Percentiles rank a stretch among this genome's conserved stretches.
These are phyloP conservation scores for Rhimphoctona megacephalus DNA, from an alignment of 2,888 invertebrate species.

Conservation along the genomic window DNA sequence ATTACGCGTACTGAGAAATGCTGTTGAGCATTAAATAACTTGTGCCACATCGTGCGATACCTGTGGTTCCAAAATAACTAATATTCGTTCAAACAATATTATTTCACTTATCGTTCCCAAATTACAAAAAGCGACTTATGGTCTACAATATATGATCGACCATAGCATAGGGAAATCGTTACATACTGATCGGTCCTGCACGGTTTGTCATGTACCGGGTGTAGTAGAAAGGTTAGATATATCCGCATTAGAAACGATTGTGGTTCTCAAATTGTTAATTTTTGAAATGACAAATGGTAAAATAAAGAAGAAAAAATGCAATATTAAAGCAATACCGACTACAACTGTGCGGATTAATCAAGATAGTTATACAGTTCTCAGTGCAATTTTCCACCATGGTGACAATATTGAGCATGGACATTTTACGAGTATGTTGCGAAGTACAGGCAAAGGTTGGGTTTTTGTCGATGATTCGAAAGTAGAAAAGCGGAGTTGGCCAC, in stretches of 20 bases:
- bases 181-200: background rate
- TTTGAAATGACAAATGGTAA: background rate
- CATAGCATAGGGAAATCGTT: constrained; percentile 13
- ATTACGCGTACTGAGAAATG: background rate
- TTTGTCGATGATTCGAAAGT: constrained; percentile 35
- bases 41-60: background rate
- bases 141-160: constrained; percentile 34
- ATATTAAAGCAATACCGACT: constrained; percentile 29
- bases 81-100: constrained; percentile 7
- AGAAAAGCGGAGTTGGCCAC: constrained; percentile 22
- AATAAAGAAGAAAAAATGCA: constrained; percentile 32
- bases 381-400: constrained; percentile 47
- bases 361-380: constrained; percentile 14
- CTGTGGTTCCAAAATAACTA: background rate
- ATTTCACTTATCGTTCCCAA: background rate
- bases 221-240: background rate
- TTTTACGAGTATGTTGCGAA: constrained; percentile 36
- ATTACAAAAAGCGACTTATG: background rate
- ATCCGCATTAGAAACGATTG: background rate
- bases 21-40: background rate
- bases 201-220: background rate
- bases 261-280: constrained; percentile 33
- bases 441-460: constrained; percentile 12
- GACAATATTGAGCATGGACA: constrained; percentile 1
- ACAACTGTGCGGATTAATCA: constrained; percentile 13